Percentiles rank a stretch among this genome's conserved stretches.
Conservation (phyloP, 2,888 invertebrate genomes). For the Drosophila ezoana region DNA sequence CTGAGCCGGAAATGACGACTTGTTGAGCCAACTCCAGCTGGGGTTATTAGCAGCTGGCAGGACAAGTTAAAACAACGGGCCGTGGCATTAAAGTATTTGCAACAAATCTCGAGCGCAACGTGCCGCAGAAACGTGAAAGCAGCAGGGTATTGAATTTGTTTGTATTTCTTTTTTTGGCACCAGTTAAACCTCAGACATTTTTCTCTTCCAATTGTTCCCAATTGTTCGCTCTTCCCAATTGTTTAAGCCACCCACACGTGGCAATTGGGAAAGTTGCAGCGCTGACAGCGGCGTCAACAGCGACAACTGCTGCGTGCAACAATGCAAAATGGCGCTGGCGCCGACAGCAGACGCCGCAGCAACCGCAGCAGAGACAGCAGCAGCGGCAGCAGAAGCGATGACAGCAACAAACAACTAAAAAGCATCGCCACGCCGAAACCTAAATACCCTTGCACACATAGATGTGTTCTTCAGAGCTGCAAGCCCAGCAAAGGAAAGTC, state of each 20-base stretch:
- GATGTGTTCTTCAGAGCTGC: no score
- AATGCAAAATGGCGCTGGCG: constrained; percentile 65
- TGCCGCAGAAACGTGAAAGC: not conserved
- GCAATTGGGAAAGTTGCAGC: constrained; percentile 46
- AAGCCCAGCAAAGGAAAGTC: no score
- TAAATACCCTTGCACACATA: no score
- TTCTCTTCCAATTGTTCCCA: no score
- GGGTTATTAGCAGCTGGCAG: not conserved
- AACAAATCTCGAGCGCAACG: not conserved
- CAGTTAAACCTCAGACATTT: not conserved
- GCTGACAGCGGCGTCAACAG: constrained; percentile 15
- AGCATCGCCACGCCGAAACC: no score
- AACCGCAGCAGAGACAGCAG: constrained; percentile 14
- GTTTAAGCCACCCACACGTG: constrained; percentile 26
- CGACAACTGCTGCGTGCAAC: constrained; percentile 61
- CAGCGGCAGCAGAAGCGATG: constrained; percentile 1
- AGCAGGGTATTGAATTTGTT: constrained; percentile 23
- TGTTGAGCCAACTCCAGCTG: not conserved
- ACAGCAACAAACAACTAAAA: constrained; percentile 2
- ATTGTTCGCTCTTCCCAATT: not conserved
- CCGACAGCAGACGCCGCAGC: constrained; percentile 36
- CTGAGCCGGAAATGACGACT: constrained; percentile 8
- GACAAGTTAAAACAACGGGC: not conserved
- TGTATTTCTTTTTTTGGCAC: constrained; percentile 5
- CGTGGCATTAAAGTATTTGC: constrained; percentile 20